Evolutionary conservation across 2,113 vertebrate species (phyloP), one percentile per base, ranked within the genome.

Genomic region (Bothrops jararaca): DNA sequence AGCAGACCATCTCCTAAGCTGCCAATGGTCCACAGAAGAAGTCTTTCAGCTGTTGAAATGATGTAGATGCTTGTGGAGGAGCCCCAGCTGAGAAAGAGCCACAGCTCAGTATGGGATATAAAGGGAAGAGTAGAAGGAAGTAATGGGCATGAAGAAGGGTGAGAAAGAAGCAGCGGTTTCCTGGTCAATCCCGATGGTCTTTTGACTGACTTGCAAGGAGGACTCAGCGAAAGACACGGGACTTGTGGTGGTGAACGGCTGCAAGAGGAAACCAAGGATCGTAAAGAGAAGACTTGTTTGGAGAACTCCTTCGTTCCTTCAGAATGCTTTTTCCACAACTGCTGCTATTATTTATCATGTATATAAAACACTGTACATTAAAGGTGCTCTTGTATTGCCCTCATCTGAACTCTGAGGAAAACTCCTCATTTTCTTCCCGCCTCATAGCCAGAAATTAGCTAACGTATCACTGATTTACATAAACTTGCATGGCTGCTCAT

Each of bases 261-360:
- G 26, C n/a, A 23, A 20, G 4, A 48, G 22, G 48, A 52, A 15
- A 5, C 3, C 48, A 69, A 39, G 34, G 57, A 5, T n/a, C 1
- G 11, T 24, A 42, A 26, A 45, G 42, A 45, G 18, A 80, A 42
- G 34, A 34, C 7, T 39, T 18, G 8, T 80, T 39, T 20, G 24
- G 26, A 22, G 11, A 69, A 53, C 22, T 1, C 42, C 42, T 2
- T 18, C 3, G 0, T 69, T 64, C 60, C 23, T 54, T 34, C 26
- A 13, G 89, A 45, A 3, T 45, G 39, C 45, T 80, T 53, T 52
- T 85, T 26, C 2, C 11, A 69, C 42, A 22, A 85, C 42, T 18
- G 20, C 69, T 85, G 52, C 86, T 89, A 64, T 45, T 88, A 92
- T 92, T 92, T 92, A 85, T 92, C 53, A 5, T 85, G 39, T 34